Evolutionary conservation across 2,113 vertebrate species (phyloP).

Genomic region (Pagrus major): DNA sequence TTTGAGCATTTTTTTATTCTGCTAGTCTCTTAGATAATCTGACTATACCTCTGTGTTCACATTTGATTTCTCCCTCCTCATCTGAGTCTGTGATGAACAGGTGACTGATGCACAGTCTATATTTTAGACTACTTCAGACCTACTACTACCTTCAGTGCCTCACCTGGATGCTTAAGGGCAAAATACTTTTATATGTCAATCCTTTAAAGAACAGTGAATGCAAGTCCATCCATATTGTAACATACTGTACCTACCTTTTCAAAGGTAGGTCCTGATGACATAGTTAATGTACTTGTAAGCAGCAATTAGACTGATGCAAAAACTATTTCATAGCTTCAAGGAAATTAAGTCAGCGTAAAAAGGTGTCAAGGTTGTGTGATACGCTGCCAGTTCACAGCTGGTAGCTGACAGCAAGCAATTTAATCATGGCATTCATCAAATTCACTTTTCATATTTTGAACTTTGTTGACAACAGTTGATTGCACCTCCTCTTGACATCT

Average conservation of each 20-base stretch:
- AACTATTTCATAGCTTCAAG: not conserved
- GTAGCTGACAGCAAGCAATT: not conserved
- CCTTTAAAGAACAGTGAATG: not conserved
- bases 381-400: slow-evolving; percentile 32
- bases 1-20: no score
- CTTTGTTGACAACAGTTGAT: not conserved
- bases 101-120: not conserved
- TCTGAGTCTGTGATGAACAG: not conserved
- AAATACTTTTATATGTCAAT: not conserved
- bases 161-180: not conserved
- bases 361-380: not conserved
- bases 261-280: not conserved
- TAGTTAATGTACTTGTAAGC: not conserved
- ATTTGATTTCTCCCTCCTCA: no score
- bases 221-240: not conserved
- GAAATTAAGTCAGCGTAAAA: not conserved
- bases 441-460: not conserved
- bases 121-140: not conserved
- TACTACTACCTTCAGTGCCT: not conserved
- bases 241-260: not conserved
- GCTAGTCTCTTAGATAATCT: no score
- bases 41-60: no score
- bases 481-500: not conserved
- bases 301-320: not conserved
- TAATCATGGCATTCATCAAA: not conserved